These are phyloP conservation scores for Lycaon pictus DNA, from an alignment of 2,113 vertebrate species.

Conservation along the genomic window DNA sequence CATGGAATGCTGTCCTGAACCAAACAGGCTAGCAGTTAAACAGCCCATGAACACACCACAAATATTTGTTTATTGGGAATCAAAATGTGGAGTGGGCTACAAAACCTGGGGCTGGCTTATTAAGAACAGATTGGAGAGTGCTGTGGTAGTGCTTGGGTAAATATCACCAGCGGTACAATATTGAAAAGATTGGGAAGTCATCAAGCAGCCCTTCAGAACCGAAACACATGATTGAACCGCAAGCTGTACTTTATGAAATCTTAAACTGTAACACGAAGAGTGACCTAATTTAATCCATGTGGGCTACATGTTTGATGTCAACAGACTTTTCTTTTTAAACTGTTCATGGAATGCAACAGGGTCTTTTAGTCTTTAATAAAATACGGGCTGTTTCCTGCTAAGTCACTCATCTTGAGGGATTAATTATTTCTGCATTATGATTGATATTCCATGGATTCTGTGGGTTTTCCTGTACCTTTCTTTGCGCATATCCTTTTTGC, in stretches of 20 bases:
- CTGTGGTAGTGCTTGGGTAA: slow-evolving; percentile 80
- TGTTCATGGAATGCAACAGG: slow-evolving; percentile 75
- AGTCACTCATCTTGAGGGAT: slow-evolving; percentile 83
- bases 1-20: slow-evolving; percentile 58
- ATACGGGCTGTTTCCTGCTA: slow-evolving; percentile 73
- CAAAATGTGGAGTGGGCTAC: slow-evolving; percentile 80
- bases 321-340: slow-evolving; percentile 84
- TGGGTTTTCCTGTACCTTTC: slow-evolving; percentile 71
- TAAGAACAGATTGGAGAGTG: slow-evolving; percentile 84
- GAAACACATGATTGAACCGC: slow-evolving; percentile 87
- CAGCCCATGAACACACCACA: slow-evolving; percentile 82
- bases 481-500: slow-evolving; percentile 76
- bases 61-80: slow-evolving; percentile 86
- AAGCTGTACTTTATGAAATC: slow-evolving; percentile 90
- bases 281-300: slow-evolving; percentile 93
- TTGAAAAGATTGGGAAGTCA: slow-evolving; percentile 85
- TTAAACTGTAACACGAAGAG: slow-evolving; percentile 92
- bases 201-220: slow-evolving; percentile 84
- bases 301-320: slow-evolving; percentile 88
- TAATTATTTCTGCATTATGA: slow-evolving; percentile 86
- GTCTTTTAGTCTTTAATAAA: slow-evolving; percentile 87
- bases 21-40: slow-evolving; percentile 81
- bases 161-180: slow-evolving; percentile 75
- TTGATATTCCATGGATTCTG: slow-evolving; percentile 83
- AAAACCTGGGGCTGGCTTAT: slow-evolving; percentile 77